A percentile compares a stretch with the other conserved stretches of the same genome.
Evolutionary conservation across 2,888 invertebrate species (phyloP).

Genomic region (Nasonia oneida): DNA sequence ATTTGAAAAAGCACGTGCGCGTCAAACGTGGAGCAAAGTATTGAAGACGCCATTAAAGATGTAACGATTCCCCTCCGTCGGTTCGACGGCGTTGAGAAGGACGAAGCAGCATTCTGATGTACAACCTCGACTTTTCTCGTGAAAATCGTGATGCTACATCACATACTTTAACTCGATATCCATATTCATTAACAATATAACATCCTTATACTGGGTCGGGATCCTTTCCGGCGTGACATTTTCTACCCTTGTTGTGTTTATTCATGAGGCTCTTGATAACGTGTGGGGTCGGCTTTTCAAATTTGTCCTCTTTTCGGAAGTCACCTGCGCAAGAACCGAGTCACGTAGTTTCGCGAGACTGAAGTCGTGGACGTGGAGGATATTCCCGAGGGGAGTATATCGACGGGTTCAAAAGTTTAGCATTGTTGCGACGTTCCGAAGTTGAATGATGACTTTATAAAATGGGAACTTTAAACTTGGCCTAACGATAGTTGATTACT

Average conservation of each 20-base stretch:
- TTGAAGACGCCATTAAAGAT: no score
- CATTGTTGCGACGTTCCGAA: neutral
- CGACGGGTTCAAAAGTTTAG: neutral
- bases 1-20: no score
- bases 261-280: slow-evolving; percentile 4
- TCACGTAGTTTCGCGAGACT: neutral
- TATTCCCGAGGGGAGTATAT: neutral
- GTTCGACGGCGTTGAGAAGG: no score
- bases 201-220: neutral
- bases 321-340: neutral
- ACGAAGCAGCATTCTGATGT: no score
- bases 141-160: no score
- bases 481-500: no score
- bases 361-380: neutral
- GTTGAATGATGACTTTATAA: neutral
- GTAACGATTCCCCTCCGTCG: no score
- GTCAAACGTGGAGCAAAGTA: no score
- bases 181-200: slow-evolving; percentile 18
- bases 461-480: neutral
- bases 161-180: neutral
- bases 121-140: no score
- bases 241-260: neutral
- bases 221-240: neutral
- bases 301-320: neutral
- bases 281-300: neutral